Base-by-base conservation (phyloP, 1,140 invertebrate genomes). In the Manduca sexta region DNA sequence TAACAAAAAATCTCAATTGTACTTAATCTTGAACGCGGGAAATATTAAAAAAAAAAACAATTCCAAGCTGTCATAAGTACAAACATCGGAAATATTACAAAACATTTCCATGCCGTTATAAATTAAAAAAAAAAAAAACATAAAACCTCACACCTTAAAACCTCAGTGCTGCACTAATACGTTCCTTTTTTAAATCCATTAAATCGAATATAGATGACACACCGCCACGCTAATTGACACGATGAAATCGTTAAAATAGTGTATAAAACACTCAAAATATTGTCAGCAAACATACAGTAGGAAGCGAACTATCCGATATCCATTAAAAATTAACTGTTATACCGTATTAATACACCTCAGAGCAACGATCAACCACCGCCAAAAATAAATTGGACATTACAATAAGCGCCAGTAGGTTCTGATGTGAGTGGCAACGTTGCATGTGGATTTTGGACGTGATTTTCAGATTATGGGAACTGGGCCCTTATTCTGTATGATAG, bases 251-350 rank as follows among this genome's bases (percentile, higher is more conserved):
- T 31, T 21, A 29, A 15, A 39, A 8, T 11, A 10, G 38, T 15
- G 16, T 43, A 2, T 31, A 26, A 26, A 26, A 15, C 42, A 26
- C 2, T 55, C 49, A 59, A 35, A 39, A 67, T 53, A 52, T 56
- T 66, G 60, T 68, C 56, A 64, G n/a, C 53, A 56, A 63, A 64
- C 54, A 41, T 63, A 47, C 48, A 69, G 60, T 34, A 40, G 29
- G 43, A 39, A 56, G 51, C 49, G 34, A 62, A 55, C 61, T 64
- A 56, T 60, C 47, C 46, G 41, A 52, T 58, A 51, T 64, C 64
- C 64, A 65, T 65, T 69, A 72, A 72, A 69, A 69, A 72, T 72
- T 69, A 67, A 53, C 42, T 14, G 55, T 61, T 58, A 54, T 56
- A 53, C 62, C 53, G 53, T 63, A 67, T 73, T 73, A 72, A 73